Conservation (phyloP, 2,888 invertebrate species). For the Pristionchus entomophagus region DNA sequence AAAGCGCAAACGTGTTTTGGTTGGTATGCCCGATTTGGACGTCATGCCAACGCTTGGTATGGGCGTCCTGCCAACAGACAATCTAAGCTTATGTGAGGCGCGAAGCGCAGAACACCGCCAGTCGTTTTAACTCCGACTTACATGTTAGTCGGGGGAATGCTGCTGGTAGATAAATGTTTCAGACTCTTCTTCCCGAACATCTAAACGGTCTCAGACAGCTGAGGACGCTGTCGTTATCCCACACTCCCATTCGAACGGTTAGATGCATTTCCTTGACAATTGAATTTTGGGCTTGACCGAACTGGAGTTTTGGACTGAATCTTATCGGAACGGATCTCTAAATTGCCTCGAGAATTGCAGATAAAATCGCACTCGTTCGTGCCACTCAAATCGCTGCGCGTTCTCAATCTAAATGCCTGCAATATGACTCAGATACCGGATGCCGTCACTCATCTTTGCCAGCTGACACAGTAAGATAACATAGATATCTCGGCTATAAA, state of each 20-base stretch:
- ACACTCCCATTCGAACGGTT: constrained; percentile 58
- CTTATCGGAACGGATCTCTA: not conserved
- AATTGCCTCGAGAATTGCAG: constrained; percentile 6
- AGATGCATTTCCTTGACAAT: constrained; percentile 11
- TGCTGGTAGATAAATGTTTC: too few species aligned
- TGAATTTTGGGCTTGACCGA: too few species aligned
- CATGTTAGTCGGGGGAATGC: too few species aligned
- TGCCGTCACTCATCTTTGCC: constrained; percentile 68
- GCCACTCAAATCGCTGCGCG: constrained; percentile 62
- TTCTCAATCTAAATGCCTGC: constrained; percentile 65
- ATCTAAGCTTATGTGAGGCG: too few species aligned
- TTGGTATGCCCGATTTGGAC: too few species aligned
- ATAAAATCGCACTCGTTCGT: constrained; percentile 67
- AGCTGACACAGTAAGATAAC: constrained; percentile 58
- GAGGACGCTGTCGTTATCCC: constrained; percentile 61
- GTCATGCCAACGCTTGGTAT: too few species aligned
- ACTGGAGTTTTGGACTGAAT: too few species aligned
- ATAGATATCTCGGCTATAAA: not conserved
- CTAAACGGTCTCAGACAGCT: constrained; percentile 62
- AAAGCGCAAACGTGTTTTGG: too few species aligned
- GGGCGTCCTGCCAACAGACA: too few species aligned
- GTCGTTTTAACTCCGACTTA: too few species aligned
- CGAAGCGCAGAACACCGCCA: too few species aligned
- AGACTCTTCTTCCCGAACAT: constrained; percentile 60
- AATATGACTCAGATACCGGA: constrained; percentile 67